Conservation (phyloP, 2,888 invertebrate genomes). For the Didymodactylos carnosus region DNA sequence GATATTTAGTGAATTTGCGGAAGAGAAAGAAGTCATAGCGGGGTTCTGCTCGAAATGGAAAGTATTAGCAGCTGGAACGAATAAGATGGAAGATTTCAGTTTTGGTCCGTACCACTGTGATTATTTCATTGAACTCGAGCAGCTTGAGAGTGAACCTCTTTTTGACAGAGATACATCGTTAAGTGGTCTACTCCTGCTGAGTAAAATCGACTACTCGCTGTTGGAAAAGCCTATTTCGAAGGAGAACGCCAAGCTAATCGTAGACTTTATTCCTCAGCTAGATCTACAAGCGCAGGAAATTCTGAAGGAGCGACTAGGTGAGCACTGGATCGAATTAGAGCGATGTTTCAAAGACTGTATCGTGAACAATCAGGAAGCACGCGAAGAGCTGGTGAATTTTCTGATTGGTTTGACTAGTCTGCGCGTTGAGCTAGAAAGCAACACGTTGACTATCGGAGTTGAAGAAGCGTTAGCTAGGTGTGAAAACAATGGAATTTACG, state of each 20-base stretch:
- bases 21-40: neutral
- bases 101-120: neutral
- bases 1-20: neutral
- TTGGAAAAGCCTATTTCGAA: neutral
- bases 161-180: neutral
- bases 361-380: neutral
- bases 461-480: neutral
- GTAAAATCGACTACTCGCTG: neutral
- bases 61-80: neutral
- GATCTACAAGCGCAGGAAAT: neutral
- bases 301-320: neutral
- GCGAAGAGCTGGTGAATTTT: neutral
- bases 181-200: neutral
- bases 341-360: neutral
- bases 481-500: neutral
- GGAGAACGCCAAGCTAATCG: neutral
- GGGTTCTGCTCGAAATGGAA: neutral
- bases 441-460: neutral
- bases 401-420: neutral
- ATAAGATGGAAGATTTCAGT: neutral
- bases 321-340: neutral
- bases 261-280: neutral
- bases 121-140: neutral
- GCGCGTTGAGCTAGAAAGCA: neutral
- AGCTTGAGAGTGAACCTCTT: neutral